A percentile compares a stretch with the other conserved stretches of the same genome.
Evolutionary conservation across 2,113 vertebrate species (phyloP).

Genomic region (Forbesichthys agassizii): DNA sequence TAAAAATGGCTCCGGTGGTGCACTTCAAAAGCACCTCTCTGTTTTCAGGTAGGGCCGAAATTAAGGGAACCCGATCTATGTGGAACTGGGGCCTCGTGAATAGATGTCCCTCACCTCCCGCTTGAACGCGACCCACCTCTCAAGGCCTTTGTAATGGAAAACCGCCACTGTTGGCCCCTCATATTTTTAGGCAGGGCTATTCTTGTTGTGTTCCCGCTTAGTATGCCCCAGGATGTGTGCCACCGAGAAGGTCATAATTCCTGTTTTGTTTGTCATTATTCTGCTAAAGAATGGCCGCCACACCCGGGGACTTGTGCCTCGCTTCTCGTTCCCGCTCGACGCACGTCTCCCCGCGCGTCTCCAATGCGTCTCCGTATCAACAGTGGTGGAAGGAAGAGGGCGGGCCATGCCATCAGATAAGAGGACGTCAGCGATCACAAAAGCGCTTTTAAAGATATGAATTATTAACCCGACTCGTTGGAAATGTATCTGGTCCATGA

Average conservation of each 20-base stretch:
- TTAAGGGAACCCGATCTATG: conserved; percentile 44
- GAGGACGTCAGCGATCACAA: too few species aligned
- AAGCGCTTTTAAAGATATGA: too few species aligned
- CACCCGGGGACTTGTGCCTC: conserved; percentile 32
- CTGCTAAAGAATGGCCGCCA: conserved; percentile 42
- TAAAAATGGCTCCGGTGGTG: conserved; percentile 20
- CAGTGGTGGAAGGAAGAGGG: not conserved
- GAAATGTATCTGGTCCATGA: too few species aligned
- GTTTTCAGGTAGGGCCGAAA: conserved; percentile 37
- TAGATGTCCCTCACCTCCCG: conserved; percentile 32
- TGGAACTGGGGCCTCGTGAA: conserved; percentile 46
- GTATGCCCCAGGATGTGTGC: conserved; percentile 53
- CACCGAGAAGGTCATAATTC: conserved; percentile 56
- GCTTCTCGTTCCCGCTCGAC: conserved; percentile 37
- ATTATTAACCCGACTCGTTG: not conserved
- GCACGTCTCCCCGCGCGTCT: conserved; percentile 41
- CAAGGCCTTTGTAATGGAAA: conserved; percentile 61
- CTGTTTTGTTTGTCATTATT: conserved; percentile 58
- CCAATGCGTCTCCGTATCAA: conserved; percentile 31
- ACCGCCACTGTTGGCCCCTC: conserved; percentile 47
- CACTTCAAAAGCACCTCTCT: conserved; percentile 45
- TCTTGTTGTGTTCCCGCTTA: conserved; percentile 46
- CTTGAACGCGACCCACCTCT: conserved; percentile 10
- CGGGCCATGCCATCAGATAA: conserved; percentile 6
- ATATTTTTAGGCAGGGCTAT: conserved; percentile 61